Conservation (phyloP, 2,797 vertebrate species). For the Discoglossus pictus region DNA sequence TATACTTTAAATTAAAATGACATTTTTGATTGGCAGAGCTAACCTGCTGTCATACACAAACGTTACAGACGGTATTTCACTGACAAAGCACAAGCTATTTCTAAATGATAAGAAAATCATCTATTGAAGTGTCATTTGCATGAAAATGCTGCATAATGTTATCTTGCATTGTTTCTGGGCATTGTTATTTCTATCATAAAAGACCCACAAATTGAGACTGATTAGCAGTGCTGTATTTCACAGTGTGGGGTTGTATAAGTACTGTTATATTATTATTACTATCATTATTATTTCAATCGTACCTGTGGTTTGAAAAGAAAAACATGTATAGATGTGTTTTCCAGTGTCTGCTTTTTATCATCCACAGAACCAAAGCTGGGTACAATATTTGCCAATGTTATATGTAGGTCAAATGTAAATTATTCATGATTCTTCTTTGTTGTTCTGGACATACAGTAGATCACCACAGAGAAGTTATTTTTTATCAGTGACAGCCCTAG, state of each 20-base stretch:
- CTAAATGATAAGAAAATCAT: not conserved
- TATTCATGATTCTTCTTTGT: not conserved
- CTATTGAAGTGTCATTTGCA: not conserved
- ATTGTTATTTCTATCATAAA: too few relatives aligned
- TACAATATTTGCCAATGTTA: too few relatives aligned
- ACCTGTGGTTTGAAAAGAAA: not conserved
- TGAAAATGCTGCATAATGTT: not conserved
- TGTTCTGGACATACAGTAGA: constrained; percentile 2
- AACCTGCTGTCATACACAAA: not conserved
- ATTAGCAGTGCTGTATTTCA: not conserved
- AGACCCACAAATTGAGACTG: too few relatives aligned
- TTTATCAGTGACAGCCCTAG: too few relatives aligned
- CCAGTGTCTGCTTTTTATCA: too few relatives aligned
- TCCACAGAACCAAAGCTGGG: too few relatives aligned
- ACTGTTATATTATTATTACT: not conserved
- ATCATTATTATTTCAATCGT: not conserved
- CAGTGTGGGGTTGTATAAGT: not conserved
- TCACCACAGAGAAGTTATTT: not conserved
- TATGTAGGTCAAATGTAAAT: constrained; percentile 6
- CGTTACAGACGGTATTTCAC: not conserved
- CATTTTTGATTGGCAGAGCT: too few relatives aligned
- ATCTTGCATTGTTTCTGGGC: not conserved
- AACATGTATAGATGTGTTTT: not conserved
- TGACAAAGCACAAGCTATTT: constrained; percentile 6
- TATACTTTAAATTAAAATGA: too few relatives aligned